These are phyloP conservation scores for Venusia cambrica DNA, from an alignment of 2,888 invertebrate genomes.

Conservation along the genomic window DNA sequence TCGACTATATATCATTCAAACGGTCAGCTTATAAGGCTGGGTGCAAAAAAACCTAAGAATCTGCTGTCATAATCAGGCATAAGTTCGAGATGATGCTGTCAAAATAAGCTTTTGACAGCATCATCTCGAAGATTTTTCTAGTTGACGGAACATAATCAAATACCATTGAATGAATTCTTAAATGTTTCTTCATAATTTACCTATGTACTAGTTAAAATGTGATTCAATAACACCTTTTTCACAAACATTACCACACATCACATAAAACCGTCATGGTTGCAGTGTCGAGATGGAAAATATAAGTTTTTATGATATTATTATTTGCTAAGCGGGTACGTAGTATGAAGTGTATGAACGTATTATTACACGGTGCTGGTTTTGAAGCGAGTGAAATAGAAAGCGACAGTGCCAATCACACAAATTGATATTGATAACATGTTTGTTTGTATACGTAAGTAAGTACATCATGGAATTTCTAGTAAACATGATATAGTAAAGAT, in stretches of 20 bases:
- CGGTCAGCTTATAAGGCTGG: too few species aligned
- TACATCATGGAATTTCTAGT: too few species aligned
- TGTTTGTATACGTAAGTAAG: too few species aligned
- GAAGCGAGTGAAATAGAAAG: conserved; percentile 38
- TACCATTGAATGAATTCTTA: too few species aligned
- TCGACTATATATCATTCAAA: too few species aligned
- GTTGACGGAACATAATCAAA: too few species aligned
- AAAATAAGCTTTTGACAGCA: too few species aligned
- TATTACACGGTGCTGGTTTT: conserved; percentile 34
- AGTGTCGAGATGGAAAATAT: conserved; percentile 52
- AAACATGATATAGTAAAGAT: too few species aligned
- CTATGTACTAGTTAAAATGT: conserved; percentile 2
- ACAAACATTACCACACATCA: conserved; percentile 15
- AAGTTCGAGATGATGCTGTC: too few species aligned
- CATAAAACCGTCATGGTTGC: conserved; percentile 50
- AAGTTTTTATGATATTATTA: conserved; percentile 25
- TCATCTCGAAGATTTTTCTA: too few species aligned
- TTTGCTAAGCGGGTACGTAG: conserved; percentile 20
- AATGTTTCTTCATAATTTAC: neutral
- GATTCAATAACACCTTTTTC: conserved; percentile 8
- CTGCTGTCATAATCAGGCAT: too few species aligned
- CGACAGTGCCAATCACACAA: conserved; percentile 29
- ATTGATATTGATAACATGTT: conserved; percentile 11
- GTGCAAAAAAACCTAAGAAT: too few species aligned
- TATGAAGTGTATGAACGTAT: conserved; percentile 18